Evolutionary conservation across 64 coral and sea anemone genomes (phyloP), one percentile per base, ranked within the genome.

Genomic region (Dendrophyllia cribrosa): DNA sequence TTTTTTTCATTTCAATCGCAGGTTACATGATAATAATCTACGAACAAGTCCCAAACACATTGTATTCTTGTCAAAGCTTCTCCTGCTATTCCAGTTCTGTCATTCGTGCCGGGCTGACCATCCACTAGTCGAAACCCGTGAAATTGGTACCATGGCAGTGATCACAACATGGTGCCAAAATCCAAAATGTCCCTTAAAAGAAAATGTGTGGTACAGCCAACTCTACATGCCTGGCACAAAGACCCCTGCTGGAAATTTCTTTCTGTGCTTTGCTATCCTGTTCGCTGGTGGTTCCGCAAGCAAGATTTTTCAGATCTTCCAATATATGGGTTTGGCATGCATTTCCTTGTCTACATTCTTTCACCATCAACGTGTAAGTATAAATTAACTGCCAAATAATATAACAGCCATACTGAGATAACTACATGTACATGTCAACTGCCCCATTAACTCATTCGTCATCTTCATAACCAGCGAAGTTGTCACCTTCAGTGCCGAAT

Each of bases 201-300:
- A 60, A 48, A 46, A 9, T n/a, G 61, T 25, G 0, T 77, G 87
- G 87, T 14, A 59, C 13, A 88, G 86, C 75, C 69, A 88, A 62
- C 82, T 61, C 26, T 17, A 16, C 9, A 81, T 81, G 77, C 59
- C 77, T 17, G 77, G 77, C 1, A 51, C 53, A 21, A 58, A 23
- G 53, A 58, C 4, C 5, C 51, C 77, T 17, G 77, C 77, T 81
- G 77, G 77, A 9, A 81, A 81, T 81, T 81, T 81, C 25, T 3
- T 59, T 17, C 12, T 81, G 4, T 81, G 51, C 4, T 59, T 81
- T 51, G 77, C 51, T 9, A 81, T 81, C 12, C 51, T 81, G n/a
- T 59, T 81, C n/a, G 77, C 77, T 22, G 77, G 77, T 59, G 77
- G 51, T 9, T 81, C 77, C 4, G 51, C 77, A 26, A 81, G 9